Conservation (phyloP, 2,888 invertebrate genomes). For the Caenorhabditis angaria region DNA sequence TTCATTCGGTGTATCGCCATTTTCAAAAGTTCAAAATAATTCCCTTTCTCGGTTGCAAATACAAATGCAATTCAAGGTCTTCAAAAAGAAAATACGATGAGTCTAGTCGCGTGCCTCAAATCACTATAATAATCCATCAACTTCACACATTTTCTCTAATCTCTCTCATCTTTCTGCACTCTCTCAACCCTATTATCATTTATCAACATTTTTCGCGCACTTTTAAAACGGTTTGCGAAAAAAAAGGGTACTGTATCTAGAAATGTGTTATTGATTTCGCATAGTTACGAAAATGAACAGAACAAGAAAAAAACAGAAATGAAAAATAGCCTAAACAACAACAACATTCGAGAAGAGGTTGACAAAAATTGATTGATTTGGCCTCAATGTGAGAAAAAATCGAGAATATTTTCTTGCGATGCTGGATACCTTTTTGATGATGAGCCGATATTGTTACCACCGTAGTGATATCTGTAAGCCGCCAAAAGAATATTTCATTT, state of each 20-base stretch:
- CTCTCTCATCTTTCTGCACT: conserved; percentile 9
- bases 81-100: neutral
- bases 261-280: neutral
- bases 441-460: neutral
- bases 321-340: too few species aligned
- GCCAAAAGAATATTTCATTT: neutral
- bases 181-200: conserved; percentile 33
- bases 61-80: conserved; percentile 29
- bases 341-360: too few species aligned
- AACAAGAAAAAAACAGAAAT: neutral
- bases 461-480: neutral
- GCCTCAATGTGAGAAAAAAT: neutral
- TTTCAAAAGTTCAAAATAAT: neutral
- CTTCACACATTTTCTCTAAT: conserved; percentile 24
- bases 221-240: neutral
- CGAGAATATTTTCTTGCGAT: neutral
- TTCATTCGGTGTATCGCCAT: neutral
- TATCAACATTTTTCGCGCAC: conserved; percentile 42
- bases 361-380: conserved; percentile 1
- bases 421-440: neutral
- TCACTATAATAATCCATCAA: conserved; percentile 45
- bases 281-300: neutral
- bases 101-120: conserved; percentile 37
- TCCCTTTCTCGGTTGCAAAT: neutral
- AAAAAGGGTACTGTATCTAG: neutral